Conservation (phyloP, 1,140 invertebrate genomes). For the Mizuhopecten yessoensis region DNA sequence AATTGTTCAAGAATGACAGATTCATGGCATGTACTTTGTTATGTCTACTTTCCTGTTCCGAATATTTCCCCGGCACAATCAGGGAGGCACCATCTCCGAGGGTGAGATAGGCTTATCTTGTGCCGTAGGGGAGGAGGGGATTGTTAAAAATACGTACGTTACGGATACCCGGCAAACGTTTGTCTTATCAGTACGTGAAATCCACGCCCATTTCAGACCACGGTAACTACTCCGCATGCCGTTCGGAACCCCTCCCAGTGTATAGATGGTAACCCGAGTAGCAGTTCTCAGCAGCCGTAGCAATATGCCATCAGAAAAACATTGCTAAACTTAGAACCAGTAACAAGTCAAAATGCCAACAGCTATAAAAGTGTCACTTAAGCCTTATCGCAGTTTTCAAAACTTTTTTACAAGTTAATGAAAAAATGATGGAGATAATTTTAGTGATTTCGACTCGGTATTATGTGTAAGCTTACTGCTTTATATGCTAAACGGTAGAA, state of each 20-base stretch:
- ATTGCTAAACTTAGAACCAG: constrained; percentile 27
- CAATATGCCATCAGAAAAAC: constrained; percentile 27
- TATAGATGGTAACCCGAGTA: constrained; percentile 9
- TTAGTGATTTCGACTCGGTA: background rate
- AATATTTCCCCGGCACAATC: background rate
- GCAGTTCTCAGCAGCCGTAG: constrained; percentile 5
- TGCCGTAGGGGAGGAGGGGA: constrained; percentile 9
- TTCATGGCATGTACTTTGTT: background rate
- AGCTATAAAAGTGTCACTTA: constrained; percentile 27
- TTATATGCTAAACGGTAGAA: constrained; percentile 1
- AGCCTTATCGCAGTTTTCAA: constrained; percentile 1
- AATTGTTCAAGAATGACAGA: background rate
- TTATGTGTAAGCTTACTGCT: background rate
- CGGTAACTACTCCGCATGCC: constrained; percentile 20
- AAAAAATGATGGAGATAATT: constrained; percentile 40
- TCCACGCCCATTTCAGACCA: background rate
- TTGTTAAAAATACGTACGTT: background rate
- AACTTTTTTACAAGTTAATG: background rate
- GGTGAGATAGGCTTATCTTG: constrained; percentile 18
- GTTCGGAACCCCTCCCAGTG: constrained; percentile 22
- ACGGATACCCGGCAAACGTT: constrained; percentile 30
- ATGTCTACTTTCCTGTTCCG: constrained; percentile 14
- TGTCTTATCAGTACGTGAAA: constrained; percentile 11
- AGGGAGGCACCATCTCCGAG: constrained; percentile 36
- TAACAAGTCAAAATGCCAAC: constrained; percentile 19